Conservation (phyloP, 1,140 invertebrate genomes). For the Nebria ingens region DNA sequence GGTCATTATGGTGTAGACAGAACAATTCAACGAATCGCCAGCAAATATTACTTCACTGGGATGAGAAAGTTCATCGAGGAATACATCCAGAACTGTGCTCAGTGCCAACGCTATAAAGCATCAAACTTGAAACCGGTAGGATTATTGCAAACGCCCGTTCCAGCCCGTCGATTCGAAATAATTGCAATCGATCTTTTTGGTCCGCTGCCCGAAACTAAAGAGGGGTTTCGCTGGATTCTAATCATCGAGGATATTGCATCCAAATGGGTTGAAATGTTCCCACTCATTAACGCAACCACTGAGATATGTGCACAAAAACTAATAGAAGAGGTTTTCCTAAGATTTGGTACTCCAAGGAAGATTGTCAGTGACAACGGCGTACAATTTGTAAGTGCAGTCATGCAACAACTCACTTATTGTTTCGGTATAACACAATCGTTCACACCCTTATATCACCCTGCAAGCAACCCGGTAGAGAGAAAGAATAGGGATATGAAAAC, state of each 20-base stretch:
- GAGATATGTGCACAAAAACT: constrained; percentile 16
- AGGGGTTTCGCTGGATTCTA: background rate
- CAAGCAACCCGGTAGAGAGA: constrained; percentile 33
- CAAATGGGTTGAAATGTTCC: constrained; percentile 21
- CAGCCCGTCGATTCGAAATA: constrained; percentile 23
- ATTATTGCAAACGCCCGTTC: constrained; percentile 21
- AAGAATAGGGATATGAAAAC: constrained; percentile 32
- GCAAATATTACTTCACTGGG: constrained; percentile 20
- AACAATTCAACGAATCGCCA: constrained; percentile 20
- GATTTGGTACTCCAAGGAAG: constrained; percentile 17
- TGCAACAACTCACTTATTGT: constrained; percentile 27
- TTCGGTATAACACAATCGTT: constrained; percentile 27
- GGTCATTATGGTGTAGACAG: constrained; percentile 20
- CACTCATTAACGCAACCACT: constrained; percentile 18
- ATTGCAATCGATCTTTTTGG: constrained; percentile 17
- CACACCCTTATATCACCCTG: constrained; percentile 30
- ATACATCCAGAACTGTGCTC: constrained; percentile 14
- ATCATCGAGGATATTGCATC: constrained; percentile 19
- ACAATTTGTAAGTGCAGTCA: constrained; percentile 22
- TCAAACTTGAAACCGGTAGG: constrained; percentile 23
- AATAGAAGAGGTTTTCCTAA: constrained; percentile 18
- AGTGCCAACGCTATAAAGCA: constrained; percentile 13
- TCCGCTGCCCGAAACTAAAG: background rate
- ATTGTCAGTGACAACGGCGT: constrained; percentile 22
- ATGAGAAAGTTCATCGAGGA: constrained; percentile 10